Conservation (phyloP, 2,113 vertebrate genomes). For the Triplophysa rosa region DNA sequence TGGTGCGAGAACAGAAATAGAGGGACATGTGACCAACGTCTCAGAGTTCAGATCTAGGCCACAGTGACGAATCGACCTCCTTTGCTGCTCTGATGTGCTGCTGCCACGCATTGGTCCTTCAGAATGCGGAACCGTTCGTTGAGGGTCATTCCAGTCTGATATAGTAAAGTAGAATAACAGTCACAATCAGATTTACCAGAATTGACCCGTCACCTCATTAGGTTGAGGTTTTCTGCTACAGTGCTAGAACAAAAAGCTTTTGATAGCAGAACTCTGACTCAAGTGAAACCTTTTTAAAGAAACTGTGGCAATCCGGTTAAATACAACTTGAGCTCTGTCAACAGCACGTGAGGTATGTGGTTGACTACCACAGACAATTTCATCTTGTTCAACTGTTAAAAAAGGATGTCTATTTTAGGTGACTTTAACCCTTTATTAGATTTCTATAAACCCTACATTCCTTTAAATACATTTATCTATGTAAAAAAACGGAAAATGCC, state of each 20-base stretch:
- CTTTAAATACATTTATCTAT: too few relatives aligned
- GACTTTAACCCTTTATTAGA: too few relatives aligned
- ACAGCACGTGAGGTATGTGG: neutral
- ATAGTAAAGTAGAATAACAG: neutral
- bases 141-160: conserved; percentile 90
- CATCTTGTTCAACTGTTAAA: too few relatives aligned
- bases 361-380: neutral
- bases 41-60: conserved; percentile 62
- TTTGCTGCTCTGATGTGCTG: conserved; percentile 73
- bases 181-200: neutral
- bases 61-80: conserved; percentile 92
- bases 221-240: too few relatives aligned
- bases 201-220: too few relatives aligned
- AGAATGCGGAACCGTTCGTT: conserved; percentile 94
- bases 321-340: neutral
- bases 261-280: neutral
- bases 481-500: too few relatives aligned
- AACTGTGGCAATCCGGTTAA: neutral
- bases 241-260: neutral
- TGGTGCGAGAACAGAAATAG: conserved; percentile 26
- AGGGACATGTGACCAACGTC: conserved; percentile 10
- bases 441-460: too few relatives aligned
- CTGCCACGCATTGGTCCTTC: conserved; percentile 83
- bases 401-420: too few relatives aligned
- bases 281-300: too few relatives aligned